phyloP scores from a whole-genome alignment of 2,797 vertebrate species.

The Adrianichthys oophorus region DNA sequence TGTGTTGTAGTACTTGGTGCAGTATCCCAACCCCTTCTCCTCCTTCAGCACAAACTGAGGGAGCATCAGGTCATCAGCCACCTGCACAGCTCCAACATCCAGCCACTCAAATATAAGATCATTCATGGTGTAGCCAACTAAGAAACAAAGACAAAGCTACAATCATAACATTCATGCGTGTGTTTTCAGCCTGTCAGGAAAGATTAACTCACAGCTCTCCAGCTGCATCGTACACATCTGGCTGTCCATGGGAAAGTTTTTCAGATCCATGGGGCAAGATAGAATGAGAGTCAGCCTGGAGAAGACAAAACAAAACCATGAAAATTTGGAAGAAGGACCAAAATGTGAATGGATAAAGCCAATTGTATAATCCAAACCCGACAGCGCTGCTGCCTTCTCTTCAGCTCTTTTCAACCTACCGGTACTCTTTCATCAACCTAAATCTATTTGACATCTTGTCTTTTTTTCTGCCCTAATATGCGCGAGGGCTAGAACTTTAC shows the following conservation, averaged over 20 bases:
- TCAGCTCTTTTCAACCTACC: too few species aligned
- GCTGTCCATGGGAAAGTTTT: slow-evolving; percentile 97
- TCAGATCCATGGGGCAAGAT: slow-evolving; percentile 96
- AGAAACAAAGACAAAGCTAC: slow-evolving; percentile 6
- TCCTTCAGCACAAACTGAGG: slow-evolving; percentile 93
- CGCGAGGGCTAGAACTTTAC: slow-evolving; percentile 1
- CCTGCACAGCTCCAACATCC: slow-evolving; percentile 90
- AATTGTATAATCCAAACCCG: too few species aligned
- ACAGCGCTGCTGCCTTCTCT: too few species aligned
- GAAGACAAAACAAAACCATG: slow-evolving; percentile 16
- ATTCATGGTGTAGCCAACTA: slow-evolving; percentile 97
- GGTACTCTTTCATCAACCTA: too few species aligned
- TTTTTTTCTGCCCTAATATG: neutral
- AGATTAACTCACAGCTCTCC: slow-evolving; percentile 89
- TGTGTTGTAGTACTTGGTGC: slow-evolving; percentile 96
- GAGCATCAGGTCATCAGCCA: slow-evolving; percentile 89
- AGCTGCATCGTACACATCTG: slow-evolving; percentile 95
- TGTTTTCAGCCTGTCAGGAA: slow-evolving; percentile 7
- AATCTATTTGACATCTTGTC: neutral
- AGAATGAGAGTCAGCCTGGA: slow-evolving; percentile 88
- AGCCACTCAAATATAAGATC: slow-evolving; percentile 95
- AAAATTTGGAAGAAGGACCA: slow-evolving; percentile 13
- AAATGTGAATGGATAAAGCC: neutral
- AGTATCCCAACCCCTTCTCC: slow-evolving; percentile 91
- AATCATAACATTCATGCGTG: neutral